Percentiles rank a stretch among this genome's conserved stretches.
Conservation (phyloP, 2,113 vertebrate genomes). For the Lathamus discolor region DNA sequence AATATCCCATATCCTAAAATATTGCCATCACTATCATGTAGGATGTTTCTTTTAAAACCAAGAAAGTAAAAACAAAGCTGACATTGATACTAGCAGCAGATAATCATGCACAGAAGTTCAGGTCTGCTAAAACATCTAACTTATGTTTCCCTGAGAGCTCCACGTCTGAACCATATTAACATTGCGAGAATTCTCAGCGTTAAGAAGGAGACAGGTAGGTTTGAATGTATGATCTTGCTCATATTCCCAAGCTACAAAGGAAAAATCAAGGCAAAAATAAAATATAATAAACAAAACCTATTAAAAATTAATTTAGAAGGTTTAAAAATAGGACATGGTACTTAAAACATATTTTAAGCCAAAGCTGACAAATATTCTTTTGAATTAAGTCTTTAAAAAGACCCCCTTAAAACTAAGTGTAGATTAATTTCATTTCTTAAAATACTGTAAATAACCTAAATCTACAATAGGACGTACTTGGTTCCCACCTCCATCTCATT, state of each 20-base stretch:
- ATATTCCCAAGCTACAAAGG: not conserved
- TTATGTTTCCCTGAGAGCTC: not conserved
- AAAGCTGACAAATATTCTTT: not conserved
- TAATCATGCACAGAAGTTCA: not conserved
- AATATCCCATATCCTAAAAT: not conserved
- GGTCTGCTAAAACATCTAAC: not conserved
- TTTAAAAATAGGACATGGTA: not conserved
- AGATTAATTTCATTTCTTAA: not conserved
- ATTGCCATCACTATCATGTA: not conserved
- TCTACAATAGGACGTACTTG: not conserved
- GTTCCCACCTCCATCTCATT: not conserved
- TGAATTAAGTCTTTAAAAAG: not conserved
- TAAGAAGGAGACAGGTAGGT: not conserved
- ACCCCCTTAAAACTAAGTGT: not conserved
- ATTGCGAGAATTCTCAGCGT: not conserved
- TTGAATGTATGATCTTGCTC: not conserved
- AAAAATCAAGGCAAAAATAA: not conserved
- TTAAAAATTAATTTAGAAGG: not conserved
- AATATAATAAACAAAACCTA: not conserved
- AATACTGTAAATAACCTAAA: not conserved
- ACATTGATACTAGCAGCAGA: not conserved
- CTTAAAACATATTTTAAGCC: not conserved
- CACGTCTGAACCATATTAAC: not conserved
- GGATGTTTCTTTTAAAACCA: not conserved
- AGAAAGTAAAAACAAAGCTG: not conserved